Conservation (phyloP, 64 coral and sea anemone genomes). For the Platygyra sinensis region DNA sequence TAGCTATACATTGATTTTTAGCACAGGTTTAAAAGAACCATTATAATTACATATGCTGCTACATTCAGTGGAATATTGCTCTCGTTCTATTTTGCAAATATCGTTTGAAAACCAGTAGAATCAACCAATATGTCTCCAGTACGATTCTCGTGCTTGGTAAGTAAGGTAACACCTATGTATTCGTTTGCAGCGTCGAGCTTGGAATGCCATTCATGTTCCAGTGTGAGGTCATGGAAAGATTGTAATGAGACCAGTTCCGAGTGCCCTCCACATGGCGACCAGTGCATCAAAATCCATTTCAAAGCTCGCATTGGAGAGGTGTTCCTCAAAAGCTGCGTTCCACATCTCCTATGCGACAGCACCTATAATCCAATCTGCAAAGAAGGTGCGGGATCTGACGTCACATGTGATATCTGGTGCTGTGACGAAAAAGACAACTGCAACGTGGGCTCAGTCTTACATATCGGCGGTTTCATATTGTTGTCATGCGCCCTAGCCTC, state of each 20-base stretch:
- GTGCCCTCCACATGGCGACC: background rate
- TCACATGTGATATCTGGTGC: slow-evolving; percentile 12
- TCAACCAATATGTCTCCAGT: no score
- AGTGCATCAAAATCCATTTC: background rate
- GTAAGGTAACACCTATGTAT: background rate
- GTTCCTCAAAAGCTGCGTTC: background rate
- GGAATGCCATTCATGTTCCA: background rate
- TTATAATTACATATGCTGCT: no score
- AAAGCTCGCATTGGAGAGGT: background rate
- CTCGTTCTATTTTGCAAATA: no score
- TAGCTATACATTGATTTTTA: no score
- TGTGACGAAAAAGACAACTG: slow-evolving; percentile 13
- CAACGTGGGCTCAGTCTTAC: background rate
- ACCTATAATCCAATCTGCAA: background rate
- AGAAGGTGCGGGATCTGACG: background rate
- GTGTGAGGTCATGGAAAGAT: background rate
- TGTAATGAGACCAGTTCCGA: background rate
- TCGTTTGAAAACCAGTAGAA: no score
- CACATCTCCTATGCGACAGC: background rate
- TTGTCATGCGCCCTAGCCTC: background rate
- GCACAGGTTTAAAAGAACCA: no score
- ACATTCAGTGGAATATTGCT: no score
- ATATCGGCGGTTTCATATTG: background rate
- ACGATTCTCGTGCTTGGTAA: no score
- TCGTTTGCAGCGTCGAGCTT: background rate